Evolutionary conservation across 2,797 vertebrate genomes (phyloP).

Genomic region (Pipistrellus pygmaeus): DNA sequence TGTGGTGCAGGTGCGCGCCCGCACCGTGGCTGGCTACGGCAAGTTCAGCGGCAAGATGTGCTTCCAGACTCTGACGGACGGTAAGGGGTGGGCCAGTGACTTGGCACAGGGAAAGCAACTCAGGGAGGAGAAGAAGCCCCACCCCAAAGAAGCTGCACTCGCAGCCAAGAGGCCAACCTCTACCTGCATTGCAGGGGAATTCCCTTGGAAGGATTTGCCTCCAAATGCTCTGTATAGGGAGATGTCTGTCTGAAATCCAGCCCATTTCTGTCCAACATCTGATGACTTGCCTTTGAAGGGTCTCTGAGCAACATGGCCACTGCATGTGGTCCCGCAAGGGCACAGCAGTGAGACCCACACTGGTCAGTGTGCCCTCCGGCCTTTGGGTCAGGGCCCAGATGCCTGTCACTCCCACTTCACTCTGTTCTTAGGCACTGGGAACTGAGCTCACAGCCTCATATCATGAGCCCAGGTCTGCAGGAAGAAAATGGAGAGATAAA

Average conservation of each 20-base stretch:
- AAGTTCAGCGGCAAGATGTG: conserved; percentile 99
- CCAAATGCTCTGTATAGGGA: neutral
- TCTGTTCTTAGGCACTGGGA: neutral
- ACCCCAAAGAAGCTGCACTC: neutral
- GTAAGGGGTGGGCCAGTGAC: conserved; percentile 88
- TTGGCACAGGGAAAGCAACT: neutral
- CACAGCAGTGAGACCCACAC: neutral
- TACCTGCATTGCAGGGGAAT: neutral
- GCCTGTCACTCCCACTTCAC: neutral
- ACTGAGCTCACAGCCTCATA: neutral
- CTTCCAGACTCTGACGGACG: conserved; percentile 98
- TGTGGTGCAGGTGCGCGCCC: conserved; percentile 97
- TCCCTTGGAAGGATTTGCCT: neutral
- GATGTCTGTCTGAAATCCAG: neutral
- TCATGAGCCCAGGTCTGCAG: neutral
- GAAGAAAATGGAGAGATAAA: neutral
- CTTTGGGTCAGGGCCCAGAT: no score
- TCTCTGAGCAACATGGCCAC: neutral
- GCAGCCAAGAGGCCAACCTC: fast-evolving
- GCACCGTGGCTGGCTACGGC: conserved; percentile 92
- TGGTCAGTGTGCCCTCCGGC: neutral
- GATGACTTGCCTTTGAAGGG: neutral
- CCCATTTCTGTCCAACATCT: fast-evolving
- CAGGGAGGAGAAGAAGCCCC: neutral
- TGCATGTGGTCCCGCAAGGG: fast-evolving